These are phyloP conservation scores for Pantherophis vulpinus DNA, from an alignment of 2,797 vertebrate genomes.

Conservation along the genomic window DNA sequence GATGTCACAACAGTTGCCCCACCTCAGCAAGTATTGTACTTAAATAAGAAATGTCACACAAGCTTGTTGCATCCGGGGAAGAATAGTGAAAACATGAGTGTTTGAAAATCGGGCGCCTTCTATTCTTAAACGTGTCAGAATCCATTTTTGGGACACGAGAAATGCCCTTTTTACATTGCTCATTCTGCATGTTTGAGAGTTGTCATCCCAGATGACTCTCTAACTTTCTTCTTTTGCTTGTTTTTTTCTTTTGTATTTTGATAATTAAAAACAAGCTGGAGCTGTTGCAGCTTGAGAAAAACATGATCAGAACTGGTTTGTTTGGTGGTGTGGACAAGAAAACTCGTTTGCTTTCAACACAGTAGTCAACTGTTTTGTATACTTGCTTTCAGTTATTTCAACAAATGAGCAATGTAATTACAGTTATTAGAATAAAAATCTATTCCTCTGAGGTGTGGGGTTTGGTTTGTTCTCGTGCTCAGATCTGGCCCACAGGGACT, in stretches of 20 bases:
- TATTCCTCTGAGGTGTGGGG: conserved; percentile 69
- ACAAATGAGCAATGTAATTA: conserved; percentile 90
- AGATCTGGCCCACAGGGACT: conserved; percentile 54
- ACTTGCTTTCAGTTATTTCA: conserved; percentile 83
- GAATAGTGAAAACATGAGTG: conserved; percentile 55
- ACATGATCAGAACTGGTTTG: conserved; percentile 76
- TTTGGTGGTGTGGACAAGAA: conserved; percentile 74
- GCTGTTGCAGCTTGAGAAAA: conserved; percentile 74
- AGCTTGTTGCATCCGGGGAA: conserved; percentile 61
- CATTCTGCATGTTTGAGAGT: conserved; percentile 79
- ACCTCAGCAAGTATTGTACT: conserved; percentile 65
- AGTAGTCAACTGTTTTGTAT: conserved; percentile 85
- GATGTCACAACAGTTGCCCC: conserved; percentile 54
- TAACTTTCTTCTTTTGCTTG: conserved; percentile 50
- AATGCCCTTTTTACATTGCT: conserved; percentile 71
- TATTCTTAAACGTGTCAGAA: conserved; percentile 62
- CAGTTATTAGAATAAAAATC: conserved; percentile 83
- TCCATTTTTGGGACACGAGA: conserved; percentile 64
- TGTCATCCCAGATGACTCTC: conserved; percentile 70
- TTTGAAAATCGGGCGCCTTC: conserved; percentile 61
- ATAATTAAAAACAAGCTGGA: conserved; percentile 78
- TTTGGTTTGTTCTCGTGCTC: conserved; percentile 62
- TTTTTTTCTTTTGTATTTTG: conserved; percentile 79
- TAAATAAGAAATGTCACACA: conserved; percentile 62
- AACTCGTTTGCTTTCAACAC: conserved; percentile 78